Evolutionary conservation across 2,888 invertebrate genomes (phyloP).

Genomic region (Asteroscopus sphinx): DNA sequence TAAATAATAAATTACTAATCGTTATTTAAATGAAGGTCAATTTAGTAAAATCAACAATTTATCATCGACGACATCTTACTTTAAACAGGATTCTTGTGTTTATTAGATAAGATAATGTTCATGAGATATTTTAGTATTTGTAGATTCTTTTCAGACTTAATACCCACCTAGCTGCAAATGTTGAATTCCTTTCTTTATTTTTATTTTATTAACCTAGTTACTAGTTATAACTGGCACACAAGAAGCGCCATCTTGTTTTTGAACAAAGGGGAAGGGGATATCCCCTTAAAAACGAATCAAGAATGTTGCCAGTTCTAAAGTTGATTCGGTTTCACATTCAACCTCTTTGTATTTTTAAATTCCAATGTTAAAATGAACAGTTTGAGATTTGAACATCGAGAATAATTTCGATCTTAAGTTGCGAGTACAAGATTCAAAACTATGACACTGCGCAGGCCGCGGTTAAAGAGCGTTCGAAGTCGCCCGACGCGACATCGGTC

Average conservation of each 20-base stretch:
- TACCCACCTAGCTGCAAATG: constrained; percentile 69
- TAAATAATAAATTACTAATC: constrained; percentile 12
- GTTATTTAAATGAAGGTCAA: constrained; percentile 22
- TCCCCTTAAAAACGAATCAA: constrained; percentile 24
- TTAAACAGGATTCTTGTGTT: constrained; percentile 36
- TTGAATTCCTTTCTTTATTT: constrained; percentile 82
- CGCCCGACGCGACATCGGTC: constrained; percentile 73
- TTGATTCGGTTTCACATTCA: constrained; percentile 12
- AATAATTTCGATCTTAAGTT: constrained; percentile 39
- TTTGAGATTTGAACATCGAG: constrained; percentile 13
- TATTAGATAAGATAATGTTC: constrained; percentile 63
- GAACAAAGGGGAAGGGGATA: constrained; percentile 68
- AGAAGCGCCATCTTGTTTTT: constrained; percentile 27
- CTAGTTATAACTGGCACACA: constrained; percentile 29
- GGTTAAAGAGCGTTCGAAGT: constrained; percentile 73
- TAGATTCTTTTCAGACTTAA: constrained; percentile 49
- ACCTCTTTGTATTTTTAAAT: constrained; percentile 4
- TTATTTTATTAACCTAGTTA: constrained; percentile 40
- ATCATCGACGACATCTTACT: constrained; percentile 28
- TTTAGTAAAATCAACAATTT: constrained; percentile 21
- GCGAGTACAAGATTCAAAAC: constrained; percentile 50
- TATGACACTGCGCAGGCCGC: constrained; percentile 72
- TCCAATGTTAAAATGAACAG: constrained; percentile 5
- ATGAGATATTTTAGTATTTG: constrained; percentile 54
- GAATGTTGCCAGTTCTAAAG: constrained; percentile 26